These are phyloP conservation scores for Malacoctenus gilli DNA, from an alignment of 2,797 vertebrate species.

Conservation along the genomic window DNA sequence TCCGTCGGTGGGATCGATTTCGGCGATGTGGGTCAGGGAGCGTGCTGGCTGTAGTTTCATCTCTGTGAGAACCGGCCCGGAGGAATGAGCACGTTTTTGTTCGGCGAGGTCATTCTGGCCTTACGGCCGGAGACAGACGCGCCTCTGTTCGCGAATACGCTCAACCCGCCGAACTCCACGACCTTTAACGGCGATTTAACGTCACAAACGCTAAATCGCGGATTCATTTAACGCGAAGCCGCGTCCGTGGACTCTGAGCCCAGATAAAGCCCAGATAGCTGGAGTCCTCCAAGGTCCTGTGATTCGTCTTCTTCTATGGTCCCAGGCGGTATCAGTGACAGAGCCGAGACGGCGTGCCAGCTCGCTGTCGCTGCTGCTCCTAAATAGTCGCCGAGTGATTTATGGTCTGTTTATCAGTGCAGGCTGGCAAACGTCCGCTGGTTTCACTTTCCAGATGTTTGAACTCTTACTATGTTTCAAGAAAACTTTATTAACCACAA, in stretches of 20 bases:
- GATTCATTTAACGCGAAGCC: background rate
- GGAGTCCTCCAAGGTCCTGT: slow-evolving; percentile 31
- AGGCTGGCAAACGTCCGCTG: slow-evolving; percentile 4
- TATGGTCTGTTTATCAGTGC: slow-evolving; percentile 33
- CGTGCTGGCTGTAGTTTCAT: slow-evolving; percentile 15
- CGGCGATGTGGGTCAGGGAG: slow-evolving; percentile 48
- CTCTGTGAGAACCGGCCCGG: slow-evolving; percentile 38
- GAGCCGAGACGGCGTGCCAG: background rate
- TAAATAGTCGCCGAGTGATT: slow-evolving; percentile 19
- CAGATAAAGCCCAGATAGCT: slow-evolving; percentile 48
- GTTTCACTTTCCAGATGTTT: background rate
- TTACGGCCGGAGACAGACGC: no score
- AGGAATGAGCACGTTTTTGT: slow-evolving; percentile 41
- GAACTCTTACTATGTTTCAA: no score
- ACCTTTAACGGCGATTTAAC: background rate
- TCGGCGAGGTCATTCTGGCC: slow-evolving; percentile 30
- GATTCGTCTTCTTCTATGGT: slow-evolving; percentile 35
- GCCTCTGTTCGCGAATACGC: no score
- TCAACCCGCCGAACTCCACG: background rate
- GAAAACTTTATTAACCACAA: no score
- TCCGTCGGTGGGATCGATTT: slow-evolving; percentile 17
- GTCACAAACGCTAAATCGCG: background rate
- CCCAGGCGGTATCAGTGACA: slow-evolving; percentile 16
- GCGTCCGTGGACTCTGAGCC: slow-evolving; percentile 3
- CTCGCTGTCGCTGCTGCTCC: slow-evolving; percentile 10